phyloP scores from a whole-genome alignment of 2,888 invertebrate species.

The Melinaea marsaeus region DNA sequence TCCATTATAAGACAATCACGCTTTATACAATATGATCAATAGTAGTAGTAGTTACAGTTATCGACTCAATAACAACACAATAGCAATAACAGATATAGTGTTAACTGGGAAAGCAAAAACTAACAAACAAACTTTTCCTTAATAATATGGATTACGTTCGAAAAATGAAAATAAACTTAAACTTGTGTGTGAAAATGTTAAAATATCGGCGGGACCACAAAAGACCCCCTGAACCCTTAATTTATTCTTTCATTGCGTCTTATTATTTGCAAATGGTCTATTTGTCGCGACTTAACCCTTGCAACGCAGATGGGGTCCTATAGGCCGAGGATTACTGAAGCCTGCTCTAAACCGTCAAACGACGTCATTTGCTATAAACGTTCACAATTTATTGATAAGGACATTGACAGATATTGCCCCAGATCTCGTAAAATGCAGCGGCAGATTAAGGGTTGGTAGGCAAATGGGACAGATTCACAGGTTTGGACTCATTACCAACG shows the following conservation, averaged over 20 bases:
- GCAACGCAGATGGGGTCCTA: conserved; percentile 71
- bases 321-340: conserved; percentile 67
- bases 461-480: conserved; percentile 68
- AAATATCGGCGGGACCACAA: conserved; percentile 2
- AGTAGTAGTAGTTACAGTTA: too few species aligned
- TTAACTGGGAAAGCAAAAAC: too few species aligned
- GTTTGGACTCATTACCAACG: conserved; percentile 57
- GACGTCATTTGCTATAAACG: conserved; percentile 72
- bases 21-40: too few species aligned
- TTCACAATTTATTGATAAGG: conserved; percentile 75
- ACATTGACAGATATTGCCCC: conserved; percentile 76
- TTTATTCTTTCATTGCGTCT: conserved; percentile 78
- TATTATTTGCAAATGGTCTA: conserved; percentile 78
- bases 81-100: too few species aligned
- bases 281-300: conserved; percentile 78
- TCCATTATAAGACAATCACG: too few species aligned
- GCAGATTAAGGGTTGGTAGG: conserved; percentile 73
- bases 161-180: too few species aligned
- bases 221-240: conserved; percentile 53
- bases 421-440: conserved; percentile 73
- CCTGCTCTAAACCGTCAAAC: conserved; percentile 71
- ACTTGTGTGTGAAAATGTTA: too few species aligned
- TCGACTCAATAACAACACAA: too few species aligned
- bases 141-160: not conserved
- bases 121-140: too few species aligned